Evolutionary conservation across 2,888 invertebrate species (phyloP).

Genomic region (Sinodicranocentrus sp.): DNA sequence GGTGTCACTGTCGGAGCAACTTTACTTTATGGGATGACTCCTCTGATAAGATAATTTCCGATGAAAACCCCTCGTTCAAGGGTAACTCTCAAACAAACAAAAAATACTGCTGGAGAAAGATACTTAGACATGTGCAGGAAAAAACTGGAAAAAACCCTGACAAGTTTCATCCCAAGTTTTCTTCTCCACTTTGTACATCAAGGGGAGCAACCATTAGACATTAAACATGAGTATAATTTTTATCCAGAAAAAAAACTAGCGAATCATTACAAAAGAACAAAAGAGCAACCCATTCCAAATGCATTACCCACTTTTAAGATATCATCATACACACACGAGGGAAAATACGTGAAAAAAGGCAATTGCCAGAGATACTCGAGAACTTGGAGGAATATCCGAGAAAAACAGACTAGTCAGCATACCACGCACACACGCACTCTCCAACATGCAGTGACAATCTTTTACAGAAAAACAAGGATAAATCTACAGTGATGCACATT

Average conservation of each 20-base stretch:
- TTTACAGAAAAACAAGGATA: no score
- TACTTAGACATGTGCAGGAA: neutral
- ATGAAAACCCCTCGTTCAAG: neutral
- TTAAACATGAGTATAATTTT: no score
- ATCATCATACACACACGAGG: neutral
- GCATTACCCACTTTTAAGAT: conserved; percentile 37
- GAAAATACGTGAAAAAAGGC: conserved; percentile 30
- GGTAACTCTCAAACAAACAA: neutral
- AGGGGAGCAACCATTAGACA: no score
- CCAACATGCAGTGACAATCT: no score
- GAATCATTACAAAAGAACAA: no score
- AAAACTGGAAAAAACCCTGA: neutral
- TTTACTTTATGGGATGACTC: conserved; percentile 30
- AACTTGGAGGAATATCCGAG: neutral
- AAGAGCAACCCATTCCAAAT: conserved; percentile 19
- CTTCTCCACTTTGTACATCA: no score
- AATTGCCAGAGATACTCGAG: conserved; percentile 7
- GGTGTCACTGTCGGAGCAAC: conserved; percentile 13
- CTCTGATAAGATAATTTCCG: conserved; percentile 52
- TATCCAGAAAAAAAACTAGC: no score
- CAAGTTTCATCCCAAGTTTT: neutral
- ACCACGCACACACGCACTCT: neutral
- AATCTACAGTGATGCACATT: no score
- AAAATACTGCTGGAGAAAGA: neutral
- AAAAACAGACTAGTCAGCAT: neutral